Evolutionary conservation across 1,140 invertebrate species (phyloP).

Genomic region (Phortica variegata): DNA sequence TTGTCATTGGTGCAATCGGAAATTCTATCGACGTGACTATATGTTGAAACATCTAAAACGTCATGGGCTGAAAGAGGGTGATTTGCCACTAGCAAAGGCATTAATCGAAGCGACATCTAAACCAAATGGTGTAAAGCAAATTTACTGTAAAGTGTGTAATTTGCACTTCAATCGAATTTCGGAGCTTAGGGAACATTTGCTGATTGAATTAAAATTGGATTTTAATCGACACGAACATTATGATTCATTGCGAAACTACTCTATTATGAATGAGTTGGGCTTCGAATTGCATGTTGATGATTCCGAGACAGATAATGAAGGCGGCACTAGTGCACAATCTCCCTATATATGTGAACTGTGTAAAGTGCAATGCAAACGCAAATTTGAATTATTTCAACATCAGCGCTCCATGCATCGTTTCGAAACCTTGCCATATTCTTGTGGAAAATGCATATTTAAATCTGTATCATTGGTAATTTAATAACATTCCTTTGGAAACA

Average conservation of each 20-base stretch:
- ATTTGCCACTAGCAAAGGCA: constrained; percentile 41
- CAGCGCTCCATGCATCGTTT: constrained; percentile 14
- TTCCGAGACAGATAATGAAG: constrained; percentile 17
- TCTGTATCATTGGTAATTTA: constrained; percentile 1
- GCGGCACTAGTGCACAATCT: not conserved
- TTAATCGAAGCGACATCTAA: constrained; percentile 35
- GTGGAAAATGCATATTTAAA: constrained; percentile 17
- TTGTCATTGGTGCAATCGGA: constrained; percentile 61
- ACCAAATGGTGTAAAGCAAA: constrained; percentile 39
- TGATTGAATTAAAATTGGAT: constrained; percentile 35
- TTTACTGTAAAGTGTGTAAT: constrained; percentile 45
- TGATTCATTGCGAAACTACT: constrained; percentile 39
- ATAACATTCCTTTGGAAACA: not conserved
- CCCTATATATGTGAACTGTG: constrained; percentile 56
- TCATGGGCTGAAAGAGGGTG: constrained; percentile 35
- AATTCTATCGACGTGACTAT: constrained; percentile 60
- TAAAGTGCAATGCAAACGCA: constrained; percentile 44
- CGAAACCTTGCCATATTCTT: constrained; percentile 12
- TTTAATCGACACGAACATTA: constrained; percentile 31
- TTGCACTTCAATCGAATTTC: constrained; percentile 31
- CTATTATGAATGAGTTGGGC: constrained; percentile 24
- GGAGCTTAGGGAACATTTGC: constrained; percentile 35
- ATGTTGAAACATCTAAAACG: constrained; percentile 42
- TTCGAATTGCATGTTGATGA: constrained; percentile 20
- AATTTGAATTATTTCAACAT: constrained; percentile 19